Conservation (phyloP, 2,888 invertebrate species). For the Tillus elongatus region DNA sequence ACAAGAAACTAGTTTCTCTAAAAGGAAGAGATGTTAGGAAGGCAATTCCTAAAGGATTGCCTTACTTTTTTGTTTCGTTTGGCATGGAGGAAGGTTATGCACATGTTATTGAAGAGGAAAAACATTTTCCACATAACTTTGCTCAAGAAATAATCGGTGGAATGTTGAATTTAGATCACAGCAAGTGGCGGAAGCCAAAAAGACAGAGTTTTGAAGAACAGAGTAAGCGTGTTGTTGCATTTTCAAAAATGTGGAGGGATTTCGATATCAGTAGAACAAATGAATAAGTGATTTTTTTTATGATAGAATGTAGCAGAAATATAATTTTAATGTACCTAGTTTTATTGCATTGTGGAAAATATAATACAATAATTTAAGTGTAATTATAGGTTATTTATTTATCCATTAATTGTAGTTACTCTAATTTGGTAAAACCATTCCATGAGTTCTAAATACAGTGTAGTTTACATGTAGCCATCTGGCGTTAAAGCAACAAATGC, state of each 20-base stretch:
- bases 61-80: slow-evolving; percentile 93
- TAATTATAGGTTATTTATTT: no score
- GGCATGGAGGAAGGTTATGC: slow-evolving; percentile 87
- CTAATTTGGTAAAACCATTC: no score
- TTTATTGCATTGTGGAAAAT: no score
- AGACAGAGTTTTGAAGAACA: slow-evolving; percentile 67
- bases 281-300: no score
- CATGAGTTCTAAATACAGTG: no score
- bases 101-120: slow-evolving; percentile 93
- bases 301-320: no score
- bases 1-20: slow-evolving; percentile 80
- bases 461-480: no score
- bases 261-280: slow-evolving; percentile 51
- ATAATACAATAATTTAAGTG: no score
- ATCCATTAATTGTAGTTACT: no score
- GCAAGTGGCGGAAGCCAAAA: slow-evolving; percentile 75
- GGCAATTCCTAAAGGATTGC: slow-evolving; percentile 84
- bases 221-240: slow-evolving; percentile 63
- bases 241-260: slow-evolving; percentile 61
- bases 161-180: slow-evolving; percentile 81
- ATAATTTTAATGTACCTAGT: no score
- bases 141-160: slow-evolving; percentile 95
- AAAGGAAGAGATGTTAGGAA: slow-evolving; percentile 61
- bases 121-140: slow-evolving; percentile 77
- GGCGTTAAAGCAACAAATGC: no score